Evolutionary conservation across 2,113 vertebrate genomes (phyloP), one percentile per base, ranked within the genome.

Genomic region (Garra rufa): DNA sequence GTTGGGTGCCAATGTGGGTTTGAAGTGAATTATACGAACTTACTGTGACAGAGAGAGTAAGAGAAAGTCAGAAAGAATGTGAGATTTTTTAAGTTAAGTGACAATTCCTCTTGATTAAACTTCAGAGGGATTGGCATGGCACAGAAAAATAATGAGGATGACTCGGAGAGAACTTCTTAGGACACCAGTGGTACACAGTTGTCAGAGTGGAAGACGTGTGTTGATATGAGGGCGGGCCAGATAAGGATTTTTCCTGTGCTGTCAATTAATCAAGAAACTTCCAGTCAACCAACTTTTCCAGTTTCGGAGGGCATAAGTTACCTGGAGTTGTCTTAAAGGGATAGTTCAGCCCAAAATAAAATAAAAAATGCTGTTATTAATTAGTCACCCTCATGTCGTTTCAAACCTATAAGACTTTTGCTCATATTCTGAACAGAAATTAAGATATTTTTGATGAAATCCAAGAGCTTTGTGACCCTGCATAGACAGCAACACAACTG

Each of bases 121-220:
- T 79, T 79, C 43, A n/a, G 43, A 50, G 44, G 19, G 28, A 28
- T 50, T 80, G 26, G 28, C 61, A 65, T 81, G 24, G 61, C 43
- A 81, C 10, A 50, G 55, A 5, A 26, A 81, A 81, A 81, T 34
- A 81, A 81, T 81, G 17, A 67, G 57, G 61, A 80, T 81, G 78
- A 67, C 43, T 81, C 11, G 17, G 55, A 43, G 55, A 78, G 76
- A 78, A 41, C n/a, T 17, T 61, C 38, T 19, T 61, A 61, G 38
- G 55, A 63, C 43, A 67, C 11, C 19, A n/a, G 61, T 81, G 78
- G 43, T 50, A 34, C 11, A 50, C 10, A 67, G 61, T 50, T 81
- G 17, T 48, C n/a, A 43, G 44, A 50, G 30, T 75, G 52, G 55
- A 59, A 76, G 74, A 52, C 3, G 9, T 30, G 81, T 41, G 8